Evolutionary conservation across 1,140 invertebrate species (phyloP).

Genomic region (Oncopeltus fasciatus): DNA sequence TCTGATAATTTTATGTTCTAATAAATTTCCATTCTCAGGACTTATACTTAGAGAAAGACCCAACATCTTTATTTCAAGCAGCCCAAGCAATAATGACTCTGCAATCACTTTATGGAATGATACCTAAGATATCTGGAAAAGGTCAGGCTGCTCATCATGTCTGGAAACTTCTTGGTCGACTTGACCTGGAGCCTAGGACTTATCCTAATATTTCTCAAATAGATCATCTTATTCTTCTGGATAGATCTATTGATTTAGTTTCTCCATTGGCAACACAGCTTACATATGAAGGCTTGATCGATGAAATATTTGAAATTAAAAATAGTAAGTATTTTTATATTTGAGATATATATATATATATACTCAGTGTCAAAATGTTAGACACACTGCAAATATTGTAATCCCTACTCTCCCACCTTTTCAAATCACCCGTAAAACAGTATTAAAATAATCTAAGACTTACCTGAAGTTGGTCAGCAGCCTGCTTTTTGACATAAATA

Average conservation of each 20-base stretch:
- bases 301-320: slow-evolving; percentile 69
- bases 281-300: slow-evolving; percentile 94
- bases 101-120: slow-evolving; percentile 77
- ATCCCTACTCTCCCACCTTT: no score
- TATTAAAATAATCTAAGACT: no score
- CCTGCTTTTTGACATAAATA: no score
- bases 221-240: slow-evolving; percentile 76
- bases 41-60: slow-evolving; percentile 73
- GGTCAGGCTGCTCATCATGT: slow-evolving; percentile 76
- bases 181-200: slow-evolving; percentile 55
- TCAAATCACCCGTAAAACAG: no score
- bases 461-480: no score
- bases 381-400: no score
- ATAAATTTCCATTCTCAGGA: slow-evolving; percentile 59
- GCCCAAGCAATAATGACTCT: slow-evolving; percentile 93
- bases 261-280: slow-evolving; percentile 86
- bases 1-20: no score
- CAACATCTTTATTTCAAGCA: slow-evolving; percentile 64
- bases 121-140: slow-evolving; percentile 79
- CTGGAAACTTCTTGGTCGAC: slow-evolving; percentile 67
- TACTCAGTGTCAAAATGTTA: no score
- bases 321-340: slow-evolving; percentile 41
- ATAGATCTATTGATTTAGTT: slow-evolving; percentile 80
- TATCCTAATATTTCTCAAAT: slow-evolving; percentile 47
- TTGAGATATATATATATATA: no score